Conservation (phyloP, 2,888 invertebrate species). For the Autographa pulchrina region DNA sequence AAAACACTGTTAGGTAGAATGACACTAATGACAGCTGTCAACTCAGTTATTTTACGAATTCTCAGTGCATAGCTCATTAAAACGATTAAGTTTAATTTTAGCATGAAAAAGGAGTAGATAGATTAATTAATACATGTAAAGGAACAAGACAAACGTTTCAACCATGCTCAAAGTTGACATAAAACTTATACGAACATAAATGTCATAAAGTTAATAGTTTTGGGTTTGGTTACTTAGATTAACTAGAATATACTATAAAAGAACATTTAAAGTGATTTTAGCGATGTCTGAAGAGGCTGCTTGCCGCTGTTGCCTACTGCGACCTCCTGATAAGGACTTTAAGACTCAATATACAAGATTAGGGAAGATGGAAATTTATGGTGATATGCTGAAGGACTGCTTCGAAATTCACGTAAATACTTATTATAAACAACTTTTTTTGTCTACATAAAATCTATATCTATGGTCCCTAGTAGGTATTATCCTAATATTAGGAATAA, state of each 20-base stretch:
- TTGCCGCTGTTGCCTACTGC: slow-evolving; percentile 79
- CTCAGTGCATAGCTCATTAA: background rate
- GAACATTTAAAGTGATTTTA: slow-evolving; percentile 6
- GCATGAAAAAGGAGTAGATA: slow-evolving; percentile 12
- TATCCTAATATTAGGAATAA: background rate
- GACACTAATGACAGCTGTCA: slow-evolving; percentile 27
- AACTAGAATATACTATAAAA: slow-evolving; percentile 4
- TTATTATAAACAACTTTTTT: background rate
- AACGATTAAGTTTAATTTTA: fast-evolving
- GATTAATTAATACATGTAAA: fast-evolving
- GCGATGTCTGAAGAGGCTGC: slow-evolving; percentile 66
- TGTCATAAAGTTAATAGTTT: slow-evolving; percentile 34
- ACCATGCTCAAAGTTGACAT: background rate
- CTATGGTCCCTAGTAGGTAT: background rate
- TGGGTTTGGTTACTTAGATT: slow-evolving; percentile 8
- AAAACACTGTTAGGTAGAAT: background rate
- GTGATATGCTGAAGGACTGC: slow-evolving; percentile 83
- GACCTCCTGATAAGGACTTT: slow-evolving; percentile 79
- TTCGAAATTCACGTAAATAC: slow-evolving; percentile 81
- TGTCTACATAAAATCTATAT: background rate
- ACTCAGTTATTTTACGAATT: background rate
- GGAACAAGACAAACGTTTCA: background rate
- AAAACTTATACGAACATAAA: background rate
- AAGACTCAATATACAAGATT: slow-evolving; percentile 71
- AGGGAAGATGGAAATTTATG: slow-evolving; percentile 77